phyloP scores from a whole-genome alignment of 2,797 vertebrate genomes.

The Pangasius sanitwongsei region DNA sequence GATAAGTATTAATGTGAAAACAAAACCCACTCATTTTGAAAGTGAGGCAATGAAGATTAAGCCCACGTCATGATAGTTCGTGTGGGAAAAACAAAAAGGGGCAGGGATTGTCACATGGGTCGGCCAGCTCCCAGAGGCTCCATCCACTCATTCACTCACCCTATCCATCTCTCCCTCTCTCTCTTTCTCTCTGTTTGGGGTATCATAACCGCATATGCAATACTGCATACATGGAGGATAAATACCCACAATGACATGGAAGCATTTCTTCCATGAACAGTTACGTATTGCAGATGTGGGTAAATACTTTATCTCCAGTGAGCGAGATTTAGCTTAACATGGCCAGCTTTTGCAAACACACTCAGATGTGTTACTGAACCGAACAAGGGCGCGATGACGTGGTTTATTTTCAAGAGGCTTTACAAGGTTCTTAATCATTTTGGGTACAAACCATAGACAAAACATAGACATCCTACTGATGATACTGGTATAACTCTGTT shows the following conservation, averaged over 20 bases:
- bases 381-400: background rate
- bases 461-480: conserved; percentile 12
- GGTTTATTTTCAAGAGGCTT: conserved; percentile 11
- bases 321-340: background rate
- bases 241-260: background rate
- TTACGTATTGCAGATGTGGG: background rate
- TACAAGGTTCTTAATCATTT: conserved; percentile 21
- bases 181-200: conserved; percentile 2
- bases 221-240: background rate
- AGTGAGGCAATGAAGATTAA: conserved; percentile 68
- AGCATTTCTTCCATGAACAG: conserved; percentile 23
- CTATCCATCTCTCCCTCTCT: conserved; percentile 1
- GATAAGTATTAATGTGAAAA: conserved; percentile 63
- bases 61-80: conserved; percentile 72
- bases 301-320: background rate
- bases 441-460: conserved; percentile 22
- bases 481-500: conserved; percentile 26
- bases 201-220: background rate
- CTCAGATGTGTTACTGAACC: background rate
- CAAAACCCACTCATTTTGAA: conserved; percentile 62
- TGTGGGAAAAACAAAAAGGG: conserved; percentile 81
- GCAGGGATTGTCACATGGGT: conserved; percentile 75
- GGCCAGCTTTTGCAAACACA: background rate
- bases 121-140: conserved; percentile 72
- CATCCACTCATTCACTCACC: conserved; percentile 33